Base-by-base conservation (phyloP, 2,797 vertebrate genomes). In the Anabas testudineus region DNA sequence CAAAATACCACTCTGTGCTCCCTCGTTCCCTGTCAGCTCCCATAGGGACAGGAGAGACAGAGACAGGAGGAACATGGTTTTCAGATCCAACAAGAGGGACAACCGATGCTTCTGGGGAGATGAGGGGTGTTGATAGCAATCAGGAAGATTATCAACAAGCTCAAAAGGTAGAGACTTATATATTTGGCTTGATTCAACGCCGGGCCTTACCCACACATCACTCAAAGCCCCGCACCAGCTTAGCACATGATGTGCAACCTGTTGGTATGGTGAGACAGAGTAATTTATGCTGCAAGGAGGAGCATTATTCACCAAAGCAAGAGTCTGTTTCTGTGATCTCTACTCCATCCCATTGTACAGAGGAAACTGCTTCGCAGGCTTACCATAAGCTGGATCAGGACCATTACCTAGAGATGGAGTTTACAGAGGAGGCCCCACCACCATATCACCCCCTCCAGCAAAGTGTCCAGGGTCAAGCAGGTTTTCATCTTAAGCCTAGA, bases 151-250 rank as follows among this genome's bases (percentile, higher is more conserved):
- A 69, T 62, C 80, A 85, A 41, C 88, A 90, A 51, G 41, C 76
- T 2, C 90, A 90, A 24, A 92, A 90, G 7, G 79, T 94, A 34
- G 95, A 96, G 82, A 94, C 91, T 19, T 96, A 95, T 76, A 96
- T 96, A 74, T 85, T 93, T 16, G 93, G 93, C 43, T 85, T 97
- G 43, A 91, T 96, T 73, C 94, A 95, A 53, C 93, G 94, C 0
- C 90, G 94, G 37, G 83, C 89, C 28, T 67, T 90, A n/a, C 87
- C 92, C 16, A 75, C 85, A 3, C 87, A 94, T 15, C 87, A 92
- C 30, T 90, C 90, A 30, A 95, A 95, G 65, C 95, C 94, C 9
- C 93, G 94, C 32, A 95, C 95, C 2, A 95, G 90, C 55, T 85
- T 94, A 34, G 83, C 82, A 28, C 83, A 92, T 1, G 94, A 95